Percentiles rank a stretch among this genome's conserved stretches.
Evolutionary conservation across 1,140 invertebrate species (phyloP).

Genomic region (Ladona fulva): DNA sequence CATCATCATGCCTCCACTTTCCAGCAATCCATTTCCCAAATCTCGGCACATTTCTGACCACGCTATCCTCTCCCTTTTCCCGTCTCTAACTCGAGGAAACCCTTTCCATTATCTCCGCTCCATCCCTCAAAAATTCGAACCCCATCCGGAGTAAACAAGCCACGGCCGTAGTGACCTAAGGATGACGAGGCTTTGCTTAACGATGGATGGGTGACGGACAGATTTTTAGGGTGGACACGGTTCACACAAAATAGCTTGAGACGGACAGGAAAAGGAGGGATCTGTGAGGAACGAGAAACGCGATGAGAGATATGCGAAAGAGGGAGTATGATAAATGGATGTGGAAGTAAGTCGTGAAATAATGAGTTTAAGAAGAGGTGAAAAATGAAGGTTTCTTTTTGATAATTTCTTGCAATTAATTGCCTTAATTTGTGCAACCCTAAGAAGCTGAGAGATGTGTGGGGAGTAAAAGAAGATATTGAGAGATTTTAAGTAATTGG

Average conservation of each 20-base stretch:
- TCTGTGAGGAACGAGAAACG: not conserved
- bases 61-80: not conserved
- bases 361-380: not conserved
- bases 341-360: not conserved
- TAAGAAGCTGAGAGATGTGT: too few relatives aligned
- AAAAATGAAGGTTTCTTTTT: not conserved
- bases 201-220: slow-evolving; percentile 6
- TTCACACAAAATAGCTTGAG: not conserved
- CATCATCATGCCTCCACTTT: too few relatives aligned
- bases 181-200: not conserved
- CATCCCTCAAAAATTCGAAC: not conserved
- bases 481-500: too few relatives aligned
- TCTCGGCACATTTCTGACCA: too few relatives aligned
- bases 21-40: too few relatives aligned
- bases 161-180: not conserved
- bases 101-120: not conserved
- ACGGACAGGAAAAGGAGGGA: not conserved
- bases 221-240: not conserved
- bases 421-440: too few relatives aligned
- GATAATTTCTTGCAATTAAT: too few relatives aligned
- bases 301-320: not conserved
- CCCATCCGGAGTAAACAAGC: not conserved
- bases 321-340: not conserved
- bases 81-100: not conserved
- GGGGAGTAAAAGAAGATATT: too few relatives aligned